Evolutionary conservation across 2,888 invertebrate genomes (phyloP).

Genomic region (Folsomia candida): DNA sequence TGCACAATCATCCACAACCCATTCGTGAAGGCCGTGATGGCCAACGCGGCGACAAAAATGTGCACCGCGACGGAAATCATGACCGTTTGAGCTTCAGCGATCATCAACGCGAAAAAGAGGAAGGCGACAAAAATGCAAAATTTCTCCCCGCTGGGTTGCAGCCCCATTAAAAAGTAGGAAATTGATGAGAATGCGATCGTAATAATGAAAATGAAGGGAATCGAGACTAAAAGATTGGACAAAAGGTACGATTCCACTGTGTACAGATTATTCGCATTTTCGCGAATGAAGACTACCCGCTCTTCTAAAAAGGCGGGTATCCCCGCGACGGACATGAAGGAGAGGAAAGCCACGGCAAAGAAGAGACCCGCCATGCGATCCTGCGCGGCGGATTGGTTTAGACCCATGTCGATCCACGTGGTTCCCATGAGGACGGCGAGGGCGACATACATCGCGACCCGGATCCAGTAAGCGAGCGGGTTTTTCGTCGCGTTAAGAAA

Average conservation of each 20-base stretch:
- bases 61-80: background rate
- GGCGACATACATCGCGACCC: slow-evolving; percentile 9
- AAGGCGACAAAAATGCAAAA: background rate
- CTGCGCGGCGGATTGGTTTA: background rate
- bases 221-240: slow-evolving; percentile 9
- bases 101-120: background rate
- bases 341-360: slow-evolving; percentile 11
- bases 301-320: slow-evolving; percentile 14
- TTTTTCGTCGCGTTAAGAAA: slow-evolving; percentile 11
- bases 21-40: slow-evolving; percentile 8
- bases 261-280: slow-evolving; percentile 7
- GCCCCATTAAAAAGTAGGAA: slow-evolving; percentile 2
- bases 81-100: slow-evolving; percentile 7
- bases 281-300: slow-evolving; percentile 1
- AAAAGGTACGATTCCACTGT: background rate
- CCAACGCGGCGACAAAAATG: slow-evolving; percentile 8
- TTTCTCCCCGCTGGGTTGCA: slow-evolving; percentile 7
- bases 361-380: slow-evolving; percentile 8
- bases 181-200: background rate
- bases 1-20: slow-evolving; percentile 12
- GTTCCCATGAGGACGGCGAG: slow-evolving; percentile 2
- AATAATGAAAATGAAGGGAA: slow-evolving; percentile 9
- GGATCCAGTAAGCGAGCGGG: slow-evolving; percentile 9
- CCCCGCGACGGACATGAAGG: slow-evolving; percentile 11
- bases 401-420: slow-evolving; percentile 4